These are phyloP conservation scores for Blera fallax DNA, from an alignment of 2,888 invertebrate genomes.

Conservation along the genomic window DNA sequence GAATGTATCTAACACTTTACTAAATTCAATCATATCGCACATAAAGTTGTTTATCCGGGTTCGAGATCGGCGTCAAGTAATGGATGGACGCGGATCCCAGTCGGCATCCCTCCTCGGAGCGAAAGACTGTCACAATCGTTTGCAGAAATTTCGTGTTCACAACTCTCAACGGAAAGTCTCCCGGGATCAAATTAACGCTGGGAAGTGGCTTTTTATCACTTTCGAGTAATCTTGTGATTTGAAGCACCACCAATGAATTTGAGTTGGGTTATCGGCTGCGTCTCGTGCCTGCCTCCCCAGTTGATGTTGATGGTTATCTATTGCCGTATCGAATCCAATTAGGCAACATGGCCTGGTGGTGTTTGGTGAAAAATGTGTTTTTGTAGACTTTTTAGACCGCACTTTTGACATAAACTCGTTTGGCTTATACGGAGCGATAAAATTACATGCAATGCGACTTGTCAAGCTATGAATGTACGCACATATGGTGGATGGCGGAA, in stretches of 20 bases:
- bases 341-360: background rate
- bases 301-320: constrained; percentile 43
- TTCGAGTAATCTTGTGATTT: constrained; percentile 66
- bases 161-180: constrained; percentile 48
- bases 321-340: constrained; percentile 63
- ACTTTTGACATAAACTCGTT: constrained; percentile 28
- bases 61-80: constrained; percentile 55
- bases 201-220: constrained; percentile 74
- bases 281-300: background rate
- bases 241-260: constrained; percentile 47
- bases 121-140: constrained; percentile 63
- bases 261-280: constrained; percentile 8
- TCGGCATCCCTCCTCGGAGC: background rate
- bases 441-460: background rate
- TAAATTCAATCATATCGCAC: constrained; percentile 73
- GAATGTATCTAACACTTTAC: constrained; percentile 56
- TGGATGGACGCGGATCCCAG: constrained; percentile 24
- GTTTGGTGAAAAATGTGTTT: background rate
- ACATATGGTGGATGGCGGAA: background rate
- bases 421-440: background rate
- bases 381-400: constrained; percentile 13
- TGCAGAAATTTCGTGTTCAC: constrained; percentile 38
- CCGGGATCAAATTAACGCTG: constrained; percentile 75
- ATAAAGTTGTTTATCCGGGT: constrained; percentile 62
- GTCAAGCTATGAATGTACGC: background rate